Percentiles rank a stretch among this genome's conserved stretches.
These are phyloP conservation scores for Tetanocera ferruginea DNA, from an alignment of 2,888 invertebrate genomes.

Conservation along the genomic window DNA sequence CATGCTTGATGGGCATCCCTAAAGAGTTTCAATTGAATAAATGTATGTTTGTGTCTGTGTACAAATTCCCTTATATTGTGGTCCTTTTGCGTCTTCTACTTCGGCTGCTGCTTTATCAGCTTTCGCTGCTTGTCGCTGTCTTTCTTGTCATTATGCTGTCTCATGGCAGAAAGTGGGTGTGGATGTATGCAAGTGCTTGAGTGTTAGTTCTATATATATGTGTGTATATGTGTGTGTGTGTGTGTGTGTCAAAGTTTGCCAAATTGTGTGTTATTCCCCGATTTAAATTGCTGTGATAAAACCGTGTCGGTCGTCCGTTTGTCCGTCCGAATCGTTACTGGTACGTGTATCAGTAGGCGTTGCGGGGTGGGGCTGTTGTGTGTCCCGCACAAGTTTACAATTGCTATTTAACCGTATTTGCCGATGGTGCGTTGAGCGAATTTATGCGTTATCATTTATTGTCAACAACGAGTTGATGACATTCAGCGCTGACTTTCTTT, in stretches of 20 bases:
- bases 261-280: slow-evolving; percentile 27
- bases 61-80: not conserved
- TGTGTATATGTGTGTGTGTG: slow-evolving; percentile 31
- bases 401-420: slow-evolving; percentile 30
- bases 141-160: not conserved
- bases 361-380: not conserved
- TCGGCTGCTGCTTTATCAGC: not conserved
- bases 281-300: slow-evolving; percentile 17
- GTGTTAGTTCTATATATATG: slow-evolving; percentile 23
- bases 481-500: not conserved
- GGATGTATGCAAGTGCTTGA: slow-evolving; percentile 32
- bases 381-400: slow-evolving; percentile 25
- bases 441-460: slow-evolving; percentile 65
- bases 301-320: not conserved
- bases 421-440: slow-evolving; percentile 50
- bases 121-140: not conserved
- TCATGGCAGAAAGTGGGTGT: slow-evolving; percentile 19
- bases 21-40: not conserved
- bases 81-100: not conserved
- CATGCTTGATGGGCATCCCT: slow-evolving; percentile 44
- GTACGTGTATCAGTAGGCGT: not conserved
- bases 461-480: slow-evolving; percentile 56
- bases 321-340: not conserved
- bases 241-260: slow-evolving; percentile 36
- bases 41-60: slow-evolving; percentile 23